Evolutionary conservation across 2,797 vertebrate species (phyloP), one percentile per base, ranked within the genome.

Genomic region (Malacoctenus gilli): DNA sequence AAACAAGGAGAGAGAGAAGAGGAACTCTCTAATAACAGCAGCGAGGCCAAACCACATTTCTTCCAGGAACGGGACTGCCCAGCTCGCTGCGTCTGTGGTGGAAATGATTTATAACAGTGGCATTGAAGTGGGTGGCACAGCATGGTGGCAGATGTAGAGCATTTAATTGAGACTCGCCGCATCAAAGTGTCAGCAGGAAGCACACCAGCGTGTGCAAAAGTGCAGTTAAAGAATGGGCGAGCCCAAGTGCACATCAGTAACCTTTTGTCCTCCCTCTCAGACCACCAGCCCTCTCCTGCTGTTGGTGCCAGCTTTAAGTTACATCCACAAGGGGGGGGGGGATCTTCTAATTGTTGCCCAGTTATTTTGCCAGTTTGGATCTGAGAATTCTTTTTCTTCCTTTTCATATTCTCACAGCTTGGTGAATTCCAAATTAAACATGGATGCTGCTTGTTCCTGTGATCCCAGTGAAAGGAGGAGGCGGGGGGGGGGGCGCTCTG

Each of bases 141-240:
- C 77, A 69, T 53, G 78, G 65, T 38, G 72, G 68, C 75, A 83
- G 75, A 83, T 66, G 68, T 58, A 40, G 62, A 74, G 56, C 37
- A 36, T 77, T 81, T 81, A 65, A 84, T 78, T 77, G 62, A 67
- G 59, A 65, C 64, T n/a, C 49, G 46, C 35, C 51, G 54, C 82
- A 89, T 86, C 69, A 87, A 89, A 88, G 78, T 54, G 52, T 25
- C 51, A 58, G 56, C 53, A 83, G 64, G 67, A 83, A 69, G 61
- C 25, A 20, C 23, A 48, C 23, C 52, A 64, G 79, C 68, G 72
- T 84, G 75, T 67, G 62, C 59, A 80, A 65, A 64, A 47, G 32
- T 36, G 36, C 13, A 55, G 32, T 62, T 25, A 53, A 75, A 68
- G 28, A 75, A 59, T 21, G n/a, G 23, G 9, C 22, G 2, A 47